A percentile compares a stretch with the other conserved stretches of the same genome.
Conservation (phyloP, 64 coral and sea anemone species). For the Astreopora myriophthalma region DNA sequence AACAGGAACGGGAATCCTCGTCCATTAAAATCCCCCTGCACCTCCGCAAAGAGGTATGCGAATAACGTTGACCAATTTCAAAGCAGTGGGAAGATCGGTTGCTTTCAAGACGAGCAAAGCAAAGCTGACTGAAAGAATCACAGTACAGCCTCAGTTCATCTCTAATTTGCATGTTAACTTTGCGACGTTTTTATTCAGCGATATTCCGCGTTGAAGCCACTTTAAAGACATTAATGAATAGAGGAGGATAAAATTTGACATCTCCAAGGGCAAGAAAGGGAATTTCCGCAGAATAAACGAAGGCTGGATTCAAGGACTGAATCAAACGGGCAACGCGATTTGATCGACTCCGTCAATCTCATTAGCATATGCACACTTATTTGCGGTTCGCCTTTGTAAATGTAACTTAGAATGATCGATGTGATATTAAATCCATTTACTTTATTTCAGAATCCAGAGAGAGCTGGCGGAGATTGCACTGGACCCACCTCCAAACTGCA, state of each 20-base stretch:
- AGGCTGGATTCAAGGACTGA: background rate
- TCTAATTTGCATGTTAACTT: slow-evolving; percentile 64
- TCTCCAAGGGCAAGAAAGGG: background rate
- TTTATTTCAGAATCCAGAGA: slow-evolving; percentile 79
- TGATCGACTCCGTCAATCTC: background rate
- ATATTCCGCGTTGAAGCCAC: background rate
- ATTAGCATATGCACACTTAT: slow-evolving; percentile 12
- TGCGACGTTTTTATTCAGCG: background rate
- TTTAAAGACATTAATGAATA: background rate
- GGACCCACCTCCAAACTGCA: slow-evolving; percentile 95
- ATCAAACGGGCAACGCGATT: background rate
- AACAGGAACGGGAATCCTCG: background rate
- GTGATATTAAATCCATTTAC: background rate
- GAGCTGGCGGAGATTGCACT: slow-evolving; percentile 87
- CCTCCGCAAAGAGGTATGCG: background rate
- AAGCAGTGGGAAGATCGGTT: background rate
- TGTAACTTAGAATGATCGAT: background rate
- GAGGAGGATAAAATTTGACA: background rate
- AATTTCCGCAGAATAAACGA: background rate
- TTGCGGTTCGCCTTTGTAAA: slow-evolving; percentile 9
- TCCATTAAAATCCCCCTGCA: background rate
- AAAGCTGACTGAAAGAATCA: background rate
- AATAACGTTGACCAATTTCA: background rate
- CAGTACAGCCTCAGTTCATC: background rate
- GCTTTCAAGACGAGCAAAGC: background rate